These are phyloP conservation scores for Dermatemys mawii DNA, from an alignment of 2,113 vertebrate genomes.

Conservation along the genomic window DNA sequence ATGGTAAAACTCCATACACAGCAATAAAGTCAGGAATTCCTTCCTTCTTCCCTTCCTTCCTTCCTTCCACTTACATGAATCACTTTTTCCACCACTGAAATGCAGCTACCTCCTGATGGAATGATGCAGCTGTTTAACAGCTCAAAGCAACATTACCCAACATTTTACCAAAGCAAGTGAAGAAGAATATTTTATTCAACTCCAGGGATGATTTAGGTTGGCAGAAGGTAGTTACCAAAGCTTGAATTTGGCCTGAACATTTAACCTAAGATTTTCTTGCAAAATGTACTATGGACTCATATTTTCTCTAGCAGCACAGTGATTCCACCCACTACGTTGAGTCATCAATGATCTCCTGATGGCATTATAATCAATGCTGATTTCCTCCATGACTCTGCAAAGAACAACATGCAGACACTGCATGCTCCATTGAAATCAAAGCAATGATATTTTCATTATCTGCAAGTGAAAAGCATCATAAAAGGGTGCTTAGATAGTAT, in stretches of 20 bases:
- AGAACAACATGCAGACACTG: background rate
- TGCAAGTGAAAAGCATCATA: background rate
- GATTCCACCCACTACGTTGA: accelerated
- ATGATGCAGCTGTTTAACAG: background rate
- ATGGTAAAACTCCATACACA: background rate
- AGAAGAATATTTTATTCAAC: background rate
- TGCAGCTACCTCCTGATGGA: background rate
- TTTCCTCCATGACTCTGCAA: background rate
- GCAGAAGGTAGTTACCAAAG: background rate
- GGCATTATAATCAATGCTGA: background rate
- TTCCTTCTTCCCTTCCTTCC: background rate
- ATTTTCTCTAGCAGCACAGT: background rate
- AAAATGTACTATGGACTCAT: background rate
- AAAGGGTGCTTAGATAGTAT: background rate
- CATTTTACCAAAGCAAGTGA: background rate
- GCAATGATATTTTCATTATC: conserved; percentile 5
- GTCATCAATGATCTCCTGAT: background rate
- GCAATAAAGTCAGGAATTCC: background rate
- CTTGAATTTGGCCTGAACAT: background rate
- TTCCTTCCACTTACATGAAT: background rate
- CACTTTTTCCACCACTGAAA: background rate
- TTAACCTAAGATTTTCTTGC: background rate
- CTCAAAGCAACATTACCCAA: background rate
- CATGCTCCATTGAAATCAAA: background rate
- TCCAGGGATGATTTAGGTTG: background rate